A percentile compares a stretch with the other conserved stretches of the same genome.
Conservation (phyloP, 2,888 invertebrate species). For the Eretmocerus hayati region DNA sequence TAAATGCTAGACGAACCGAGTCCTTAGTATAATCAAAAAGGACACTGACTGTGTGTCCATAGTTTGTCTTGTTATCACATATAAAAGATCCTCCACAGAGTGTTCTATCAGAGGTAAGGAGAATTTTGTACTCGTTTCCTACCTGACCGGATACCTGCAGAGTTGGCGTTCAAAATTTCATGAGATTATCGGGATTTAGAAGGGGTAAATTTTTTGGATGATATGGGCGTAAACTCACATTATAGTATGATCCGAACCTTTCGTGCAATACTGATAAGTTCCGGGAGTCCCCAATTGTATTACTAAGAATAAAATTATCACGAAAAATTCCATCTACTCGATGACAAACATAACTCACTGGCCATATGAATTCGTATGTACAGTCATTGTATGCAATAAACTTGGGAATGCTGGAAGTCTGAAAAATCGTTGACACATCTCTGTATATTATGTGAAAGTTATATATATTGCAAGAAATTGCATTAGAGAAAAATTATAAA, state of each 20-base stretch:
- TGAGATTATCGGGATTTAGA: not conserved
- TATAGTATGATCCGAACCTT: conserved; percentile 13
- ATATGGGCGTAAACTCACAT: conserved; percentile 30
- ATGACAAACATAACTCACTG: conserved; percentile 33
- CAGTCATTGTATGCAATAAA: conserved; percentile 32
- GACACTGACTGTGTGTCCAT: conserved; percentile 31
- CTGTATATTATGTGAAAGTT: no score
- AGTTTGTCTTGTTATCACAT: conserved; percentile 29
- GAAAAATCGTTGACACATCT: not conserved
- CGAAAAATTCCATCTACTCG: conserved; percentile 26
- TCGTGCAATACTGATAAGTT: conserved; percentile 30
- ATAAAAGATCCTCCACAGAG: conserved; percentile 33
- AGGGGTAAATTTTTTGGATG: not conserved
- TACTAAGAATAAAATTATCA: conserved; percentile 29
- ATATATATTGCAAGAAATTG: no score
- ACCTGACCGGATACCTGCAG: conserved; percentile 24
- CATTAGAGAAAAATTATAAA: no score
- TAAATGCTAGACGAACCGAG: conserved; percentile 30
- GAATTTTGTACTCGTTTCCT: conserved; percentile 29
- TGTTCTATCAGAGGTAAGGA: conserved; percentile 29
- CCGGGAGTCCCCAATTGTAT: conserved; percentile 28
- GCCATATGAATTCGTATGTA: conserved; percentile 36
- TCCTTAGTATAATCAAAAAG: conserved; percentile 31
- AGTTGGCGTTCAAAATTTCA: not conserved
- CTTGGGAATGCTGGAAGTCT: conserved; percentile 28